These are phyloP conservation scores for Cynoglossus semilaevis DNA, from an alignment of 2,113 vertebrate species.

Conservation along the genomic window DNA sequence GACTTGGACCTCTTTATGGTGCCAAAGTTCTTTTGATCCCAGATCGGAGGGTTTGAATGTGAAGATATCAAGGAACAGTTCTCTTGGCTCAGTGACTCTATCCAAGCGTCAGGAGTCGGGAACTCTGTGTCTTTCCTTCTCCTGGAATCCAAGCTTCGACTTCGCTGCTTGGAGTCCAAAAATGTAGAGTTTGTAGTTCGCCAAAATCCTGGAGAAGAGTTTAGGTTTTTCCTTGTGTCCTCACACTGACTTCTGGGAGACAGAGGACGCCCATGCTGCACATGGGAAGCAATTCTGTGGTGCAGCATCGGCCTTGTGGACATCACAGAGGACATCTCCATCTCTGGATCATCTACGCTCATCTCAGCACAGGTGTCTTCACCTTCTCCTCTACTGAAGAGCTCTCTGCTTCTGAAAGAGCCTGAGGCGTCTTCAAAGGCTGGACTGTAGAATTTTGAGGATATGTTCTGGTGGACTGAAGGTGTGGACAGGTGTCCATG, in stretches of 20 bases:
- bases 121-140: constrained; percentile 50
- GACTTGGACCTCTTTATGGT: constrained; percentile 24
- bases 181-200: constrained; percentile 29
- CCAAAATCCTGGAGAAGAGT: constrained; percentile 18
- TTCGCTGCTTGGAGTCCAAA: constrained; percentile 49
- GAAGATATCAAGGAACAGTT: constrained; percentile 43
- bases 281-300: constrained; percentile 55
- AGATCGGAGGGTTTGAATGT: constrained; percentile 16
- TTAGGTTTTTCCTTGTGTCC: constrained; percentile 32
- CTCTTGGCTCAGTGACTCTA: constrained; percentile 70
- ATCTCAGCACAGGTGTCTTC: constrained; percentile 67
- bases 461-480: constrained; percentile 29
- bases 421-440: constrained; percentile 11
- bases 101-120: constrained; percentile 71
- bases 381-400: constrained; percentile 4
- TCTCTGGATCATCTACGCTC: constrained; percentile 77
- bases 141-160: constrained; percentile 64
- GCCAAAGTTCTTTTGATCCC: constrained; percentile 15
- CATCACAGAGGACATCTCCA: constrained; percentile 4
- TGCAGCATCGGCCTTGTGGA: constrained; percentile 45
- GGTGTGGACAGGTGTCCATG: constrained; percentile 39
- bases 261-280: constrained; percentile 33
- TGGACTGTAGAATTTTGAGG: constrained; percentile 26
- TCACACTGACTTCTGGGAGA: constrained; percentile 3
- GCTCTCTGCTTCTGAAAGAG: constrained; percentile 22